Percentiles rank a stretch among this genome's conserved stretches.
These are phyloP conservation scores for Rutilus rutilus DNA, from an alignment of 2,113 vertebrate genomes.

Conservation along the genomic window DNA sequence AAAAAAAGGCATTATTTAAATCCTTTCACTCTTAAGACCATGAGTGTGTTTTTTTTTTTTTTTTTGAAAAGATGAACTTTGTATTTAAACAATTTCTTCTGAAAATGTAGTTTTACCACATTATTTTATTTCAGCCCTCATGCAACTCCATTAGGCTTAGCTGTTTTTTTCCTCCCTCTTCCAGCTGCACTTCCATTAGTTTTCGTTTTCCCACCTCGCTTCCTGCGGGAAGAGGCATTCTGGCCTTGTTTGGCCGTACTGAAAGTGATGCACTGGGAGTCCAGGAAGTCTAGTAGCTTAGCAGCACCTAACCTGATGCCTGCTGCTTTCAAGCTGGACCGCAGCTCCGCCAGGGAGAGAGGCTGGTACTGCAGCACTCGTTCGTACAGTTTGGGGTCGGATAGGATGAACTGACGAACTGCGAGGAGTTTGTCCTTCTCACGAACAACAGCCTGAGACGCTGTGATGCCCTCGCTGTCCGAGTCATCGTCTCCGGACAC, in stretches of 20 bases:
- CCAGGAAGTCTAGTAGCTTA: slow-evolving; percentile 88
- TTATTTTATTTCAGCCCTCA: not conserved
- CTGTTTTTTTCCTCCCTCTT: slow-evolving; percentile 50
- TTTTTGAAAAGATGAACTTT: not conserved
- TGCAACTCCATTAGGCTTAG: not conserved
- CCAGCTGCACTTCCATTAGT: not conserved
- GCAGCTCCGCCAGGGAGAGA: slow-evolving; percentile 83
- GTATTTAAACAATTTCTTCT: not conserved
- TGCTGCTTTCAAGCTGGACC: slow-evolving; percentile 78
- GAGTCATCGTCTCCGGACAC: slow-evolving; percentile 73
- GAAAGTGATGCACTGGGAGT: slow-evolving; percentile 90
- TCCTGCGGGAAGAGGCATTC: slow-evolving; percentile 63
- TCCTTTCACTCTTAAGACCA: not conserved
- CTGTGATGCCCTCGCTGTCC: slow-evolving; percentile 75
- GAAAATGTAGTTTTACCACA: not conserved
- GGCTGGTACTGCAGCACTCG: slow-evolving; percentile 89
- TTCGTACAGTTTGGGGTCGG: slow-evolving; percentile 75
- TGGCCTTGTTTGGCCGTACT: slow-evolving; percentile 84
- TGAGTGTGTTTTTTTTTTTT: not conserved
- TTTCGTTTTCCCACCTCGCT: not conserved
- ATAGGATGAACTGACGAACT: slow-evolving; percentile 81
- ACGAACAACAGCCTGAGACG: slow-evolving; percentile 77
- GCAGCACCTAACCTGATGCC: slow-evolving; percentile 83
- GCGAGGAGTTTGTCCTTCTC: slow-evolving; percentile 77
- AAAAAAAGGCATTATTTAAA: not conserved